Percentiles rank a stretch among this genome's conserved stretches.
Evolutionary conservation across 2,113 vertebrate genomes (phyloP).

Genomic region (Tetrax tetrax): DNA sequence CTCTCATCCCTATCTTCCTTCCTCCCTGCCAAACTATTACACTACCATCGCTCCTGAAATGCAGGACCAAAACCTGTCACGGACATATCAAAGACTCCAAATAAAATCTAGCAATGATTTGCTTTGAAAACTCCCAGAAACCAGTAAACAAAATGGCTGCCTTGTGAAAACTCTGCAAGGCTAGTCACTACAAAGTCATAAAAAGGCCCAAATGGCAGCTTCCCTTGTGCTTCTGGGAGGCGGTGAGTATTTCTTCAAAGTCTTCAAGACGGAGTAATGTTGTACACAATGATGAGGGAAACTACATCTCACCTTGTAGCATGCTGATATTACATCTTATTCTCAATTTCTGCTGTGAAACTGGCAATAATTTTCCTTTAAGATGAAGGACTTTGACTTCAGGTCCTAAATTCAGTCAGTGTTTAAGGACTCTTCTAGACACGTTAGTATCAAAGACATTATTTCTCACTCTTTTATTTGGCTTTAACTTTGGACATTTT

Average conservation of each 20-base stretch:
- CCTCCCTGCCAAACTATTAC: not conserved
- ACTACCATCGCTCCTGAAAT: not conserved
- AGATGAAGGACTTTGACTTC: not conserved
- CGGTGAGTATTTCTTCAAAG: not conserved
- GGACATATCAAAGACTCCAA: not conserved
- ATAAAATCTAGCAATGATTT: not conserved
- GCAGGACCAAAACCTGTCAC: not conserved
- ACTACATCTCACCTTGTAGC: not conserved
- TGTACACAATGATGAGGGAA: not conserved
- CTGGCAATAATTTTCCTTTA: too few species aligned
- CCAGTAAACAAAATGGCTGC: not conserved
- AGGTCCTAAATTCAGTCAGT: not conserved
- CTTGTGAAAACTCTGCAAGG: not conserved
- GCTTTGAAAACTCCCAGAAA: not conserved
- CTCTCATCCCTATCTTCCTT: not conserved
- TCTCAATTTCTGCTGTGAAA: not conserved
- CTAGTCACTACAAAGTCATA: not conserved
- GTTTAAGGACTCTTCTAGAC: not conserved
- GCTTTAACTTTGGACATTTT: not conserved
- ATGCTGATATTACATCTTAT: not conserved
- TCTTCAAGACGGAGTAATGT: not conserved
- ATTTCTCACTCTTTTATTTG: not conserved
- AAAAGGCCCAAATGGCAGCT: not conserved
- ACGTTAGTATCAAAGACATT: not conserved
- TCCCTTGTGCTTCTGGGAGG: not conserved